Conservation (phyloP, 2,113 vertebrate genomes). For the Actenoides hombroni region DNA sequence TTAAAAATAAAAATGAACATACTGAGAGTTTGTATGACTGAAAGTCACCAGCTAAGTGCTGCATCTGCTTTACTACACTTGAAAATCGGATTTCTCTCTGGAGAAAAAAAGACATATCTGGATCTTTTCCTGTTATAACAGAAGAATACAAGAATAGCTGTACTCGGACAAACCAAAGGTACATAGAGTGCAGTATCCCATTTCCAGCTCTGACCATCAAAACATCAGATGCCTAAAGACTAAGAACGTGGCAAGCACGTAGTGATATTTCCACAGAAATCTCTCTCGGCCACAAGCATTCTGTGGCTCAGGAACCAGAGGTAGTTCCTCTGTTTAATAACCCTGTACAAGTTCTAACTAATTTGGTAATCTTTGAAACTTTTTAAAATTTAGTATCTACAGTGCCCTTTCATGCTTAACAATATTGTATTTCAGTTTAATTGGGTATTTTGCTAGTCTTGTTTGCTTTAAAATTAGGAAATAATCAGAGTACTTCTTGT, state of each 20-base stretch:
- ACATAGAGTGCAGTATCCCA: not conserved
- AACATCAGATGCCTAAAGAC: not conserved
- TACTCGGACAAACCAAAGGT: not conserved
- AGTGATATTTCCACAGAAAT: conserved; percentile 13
- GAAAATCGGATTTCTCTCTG: not conserved
- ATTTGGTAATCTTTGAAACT: not conserved
- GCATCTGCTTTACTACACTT: not conserved
- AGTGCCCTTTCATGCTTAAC: not conserved
- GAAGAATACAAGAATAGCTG: not conserved
- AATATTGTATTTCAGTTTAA: not conserved
- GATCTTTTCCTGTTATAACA: not conserved
- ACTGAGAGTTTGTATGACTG: not conserved
- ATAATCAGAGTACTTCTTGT: not conserved
- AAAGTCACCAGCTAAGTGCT: not conserved
- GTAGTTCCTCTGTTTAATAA: not conserved
- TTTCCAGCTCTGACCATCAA: conserved; percentile 25
- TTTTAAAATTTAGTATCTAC: not conserved
- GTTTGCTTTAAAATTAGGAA: not conserved
- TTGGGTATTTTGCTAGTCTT: not conserved
- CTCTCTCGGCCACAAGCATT: conserved; percentile 40
- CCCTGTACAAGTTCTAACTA: not conserved
- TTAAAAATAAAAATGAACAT: not conserved
- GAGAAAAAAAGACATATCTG: not conserved
- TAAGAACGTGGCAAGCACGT: not conserved
- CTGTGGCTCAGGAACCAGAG: conserved; percentile 15